Evolutionary conservation across 2,888 invertebrate species (phyloP).

Genomic region (Conomelus anceps): DNA sequence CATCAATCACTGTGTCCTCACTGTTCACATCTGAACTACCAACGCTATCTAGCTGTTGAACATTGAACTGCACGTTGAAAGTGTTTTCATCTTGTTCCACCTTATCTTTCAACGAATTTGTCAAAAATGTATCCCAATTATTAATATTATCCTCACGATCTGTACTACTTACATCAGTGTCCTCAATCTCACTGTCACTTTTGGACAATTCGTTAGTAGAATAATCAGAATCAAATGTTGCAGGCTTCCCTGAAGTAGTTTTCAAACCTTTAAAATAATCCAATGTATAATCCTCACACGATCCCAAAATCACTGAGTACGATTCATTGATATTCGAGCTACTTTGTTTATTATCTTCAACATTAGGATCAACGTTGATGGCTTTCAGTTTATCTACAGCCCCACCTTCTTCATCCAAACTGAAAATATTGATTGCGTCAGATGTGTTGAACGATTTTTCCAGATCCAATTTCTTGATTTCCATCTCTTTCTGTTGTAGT

Average conservation of each 20-base stretch:
- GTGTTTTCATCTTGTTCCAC: background rate
- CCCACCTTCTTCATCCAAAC: background rate
- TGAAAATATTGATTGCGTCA: background rate
- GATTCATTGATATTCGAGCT: constrained; percentile 41
- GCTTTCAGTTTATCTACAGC: background rate
- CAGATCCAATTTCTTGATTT: background rate
- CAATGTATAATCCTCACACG: constrained; percentile 51
- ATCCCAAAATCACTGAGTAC: constrained; percentile 52
- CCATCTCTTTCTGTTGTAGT: background rate
- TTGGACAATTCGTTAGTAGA: constrained; percentile 16
- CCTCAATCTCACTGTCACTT: constrained; percentile 19
- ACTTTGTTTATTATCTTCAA: background rate
- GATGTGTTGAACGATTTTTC: background rate
- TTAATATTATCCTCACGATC: constrained; percentile 15
- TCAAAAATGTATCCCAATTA: constrained; percentile 23
- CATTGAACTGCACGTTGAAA: constrained; percentile 11
- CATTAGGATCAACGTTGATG: background rate
- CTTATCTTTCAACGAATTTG: background rate
- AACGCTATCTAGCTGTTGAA: background rate
- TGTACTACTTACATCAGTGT: background rate
- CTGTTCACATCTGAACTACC: background rate
- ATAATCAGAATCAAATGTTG: constrained; percentile 17
- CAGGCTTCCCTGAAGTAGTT: constrained; percentile 40
- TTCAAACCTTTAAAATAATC: constrained; percentile 49
- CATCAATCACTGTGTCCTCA: background rate